These are phyloP conservation scores for Plagodis dolabraria DNA, from an alignment of 2,888 invertebrate genomes.

Conservation along the genomic window DNA sequence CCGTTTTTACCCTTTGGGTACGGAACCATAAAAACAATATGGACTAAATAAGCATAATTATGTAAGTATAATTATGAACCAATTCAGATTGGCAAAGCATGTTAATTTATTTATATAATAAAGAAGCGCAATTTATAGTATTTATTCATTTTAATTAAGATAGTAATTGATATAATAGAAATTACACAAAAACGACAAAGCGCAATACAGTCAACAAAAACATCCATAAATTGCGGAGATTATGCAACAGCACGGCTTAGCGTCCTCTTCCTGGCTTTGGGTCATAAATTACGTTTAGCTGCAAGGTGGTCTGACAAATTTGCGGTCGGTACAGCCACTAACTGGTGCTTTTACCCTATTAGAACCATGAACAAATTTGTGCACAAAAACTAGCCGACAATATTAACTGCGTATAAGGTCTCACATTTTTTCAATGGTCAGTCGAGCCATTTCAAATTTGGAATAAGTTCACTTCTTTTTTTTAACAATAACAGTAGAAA, in stretches of 20 bases:
- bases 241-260: slow-evolving; percentile 80
- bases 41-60: no score
- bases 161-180: slow-evolving; percentile 48
- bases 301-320: slow-evolving; percentile 85
- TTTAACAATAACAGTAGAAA: no score
- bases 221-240: slow-evolving; percentile 77
- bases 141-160: slow-evolving; percentile 5
- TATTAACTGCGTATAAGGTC: slow-evolving; percentile 28
- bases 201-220: slow-evolving; percentile 72
- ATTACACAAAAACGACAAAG: slow-evolving; percentile 62
- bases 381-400: slow-evolving; percentile 35
- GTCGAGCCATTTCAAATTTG: slow-evolving; percentile 32
- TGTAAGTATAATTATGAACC: no score
- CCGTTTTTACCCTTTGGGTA: no score
- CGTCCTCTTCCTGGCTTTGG: slow-evolving; percentile 76
- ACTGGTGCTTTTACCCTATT: slow-evolving; percentile 59
- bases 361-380: slow-evolving; percentile 47
- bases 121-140: neutral
- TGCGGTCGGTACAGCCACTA: slow-evolving; percentile 71
- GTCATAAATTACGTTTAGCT: slow-evolving; percentile 80
- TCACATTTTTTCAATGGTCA: slow-evolving; percentile 18
- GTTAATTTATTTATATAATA: no score
- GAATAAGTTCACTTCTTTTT: slow-evolving; percentile 2
- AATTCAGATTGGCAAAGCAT: no score
- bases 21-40: no score